Evolutionary conservation across 2,113 vertebrate genomes (phyloP), one percentile per base, ranked within the genome.

Genomic region (Plecturocebus donacophilus): DNA sequence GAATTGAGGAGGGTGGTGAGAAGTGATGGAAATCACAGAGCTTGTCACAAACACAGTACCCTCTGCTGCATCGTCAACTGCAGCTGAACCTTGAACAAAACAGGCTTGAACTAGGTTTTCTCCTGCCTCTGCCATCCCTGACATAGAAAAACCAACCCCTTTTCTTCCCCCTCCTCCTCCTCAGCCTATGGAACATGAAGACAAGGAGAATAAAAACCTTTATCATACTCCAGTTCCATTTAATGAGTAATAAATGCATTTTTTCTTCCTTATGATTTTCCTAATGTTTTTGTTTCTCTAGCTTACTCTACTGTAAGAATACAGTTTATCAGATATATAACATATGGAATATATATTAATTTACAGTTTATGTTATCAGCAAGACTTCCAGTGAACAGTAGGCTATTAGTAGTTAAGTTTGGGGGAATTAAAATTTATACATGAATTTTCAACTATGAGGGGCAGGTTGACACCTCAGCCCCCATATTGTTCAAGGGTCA

Each of bases 1-100:
- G 9, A 83, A 64, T 7, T 32, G 71, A 66, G 17, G 21, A 35
- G 14, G 16, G 5, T 1, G 5, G 16, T 47, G 61, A 52, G 38
- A 87, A 52, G 76, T 19, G n/a, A 11, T 10, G 17, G 54, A 21
- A 71, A 21, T 35, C 32, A 2, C 45, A 49, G 17, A 42, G 7
- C 4, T 71, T 45, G 17, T 21, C 20, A 8, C 23, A 11, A 20
- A 13, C 0, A 9, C 35, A 8, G 38, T 8, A n/a, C 32, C 10
- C n/a, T 79, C 47, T 47, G 5, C 20, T 42, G 42, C 9, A 21
- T 1, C 2, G 1, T 73, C 13, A 38, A 8, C 45, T 61, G 1
- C 71, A 23, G 23, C 21, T 75, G 71, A 42, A 11, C 11, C 21
- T 42, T 42, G 23, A 75, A 75, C 23, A 75, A 27, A 23, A 14